These are phyloP conservation scores for Channa striata DNA, from an alignment of 2,797 vertebrate genomes.

Conservation along the genomic window DNA sequence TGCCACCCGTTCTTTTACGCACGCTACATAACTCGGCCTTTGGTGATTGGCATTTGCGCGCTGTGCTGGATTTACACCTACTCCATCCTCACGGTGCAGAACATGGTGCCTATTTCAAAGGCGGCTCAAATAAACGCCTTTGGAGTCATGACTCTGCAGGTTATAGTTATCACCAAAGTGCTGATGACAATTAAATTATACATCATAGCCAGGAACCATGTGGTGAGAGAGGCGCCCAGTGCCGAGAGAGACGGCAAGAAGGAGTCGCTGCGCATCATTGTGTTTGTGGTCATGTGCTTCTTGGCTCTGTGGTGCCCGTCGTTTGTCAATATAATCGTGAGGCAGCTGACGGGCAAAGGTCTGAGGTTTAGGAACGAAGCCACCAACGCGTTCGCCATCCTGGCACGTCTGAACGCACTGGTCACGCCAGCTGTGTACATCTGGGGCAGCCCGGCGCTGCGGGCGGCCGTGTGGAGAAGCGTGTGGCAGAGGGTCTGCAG, in stretches of 20 bases:
- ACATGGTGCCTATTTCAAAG: slow-evolving; percentile 78
- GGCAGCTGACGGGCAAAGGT: slow-evolving; percentile 73
- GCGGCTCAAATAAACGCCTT: slow-evolving; percentile 84
- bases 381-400: slow-evolving; percentile 83
- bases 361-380: slow-evolving; percentile 83
- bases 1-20: slow-evolving; percentile 85
- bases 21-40: slow-evolving; percentile 70
- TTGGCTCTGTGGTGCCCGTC: slow-evolving; percentile 85
- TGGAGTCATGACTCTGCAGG: slow-evolving; percentile 81
- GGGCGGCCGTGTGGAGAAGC: slow-evolving; percentile 70
- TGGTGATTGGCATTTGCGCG: slow-evolving; percentile 75
- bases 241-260: slow-evolving; percentile 80
- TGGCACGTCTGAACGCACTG: slow-evolving; percentile 85
- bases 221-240: slow-evolving; percentile 79
- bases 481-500: slow-evolving; percentile 74
- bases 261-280: slow-evolving; percentile 85
- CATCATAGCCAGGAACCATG: slow-evolving; percentile 82
- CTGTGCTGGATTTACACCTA: slow-evolving; percentile 86
- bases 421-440: slow-evolving; percentile 84
- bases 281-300: slow-evolving; percentile 86
- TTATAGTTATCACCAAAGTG: slow-evolving; percentile 82
- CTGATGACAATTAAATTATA: slow-evolving; percentile 86
- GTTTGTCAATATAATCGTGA: slow-evolving; percentile 83
- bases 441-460: slow-evolving; percentile 84
- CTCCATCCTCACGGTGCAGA: slow-evolving; percentile 79